Evolutionary conservation across 2,888 invertebrate species (phyloP).

Genomic region (Diogma glabrata): DNA sequence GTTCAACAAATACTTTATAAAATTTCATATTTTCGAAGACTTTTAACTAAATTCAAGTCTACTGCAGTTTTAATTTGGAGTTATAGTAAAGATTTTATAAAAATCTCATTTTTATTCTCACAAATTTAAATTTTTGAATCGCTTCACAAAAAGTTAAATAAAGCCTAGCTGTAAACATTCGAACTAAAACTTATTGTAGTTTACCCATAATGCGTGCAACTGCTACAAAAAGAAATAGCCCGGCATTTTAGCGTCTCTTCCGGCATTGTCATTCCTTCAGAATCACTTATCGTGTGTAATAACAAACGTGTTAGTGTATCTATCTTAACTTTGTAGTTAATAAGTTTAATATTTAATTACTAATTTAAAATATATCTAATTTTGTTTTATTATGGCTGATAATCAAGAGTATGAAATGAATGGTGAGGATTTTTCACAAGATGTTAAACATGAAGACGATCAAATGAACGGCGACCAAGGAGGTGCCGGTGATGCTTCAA

Average conservation of each 20-base stretch:
- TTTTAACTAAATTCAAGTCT: no score
- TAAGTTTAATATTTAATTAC: conserved; percentile 3
- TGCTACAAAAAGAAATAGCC: neutral
- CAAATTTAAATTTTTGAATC: no score
- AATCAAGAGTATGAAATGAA: conserved; percentile 58
- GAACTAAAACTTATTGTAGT: neutral
- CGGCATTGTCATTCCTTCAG: conserved; percentile 23
- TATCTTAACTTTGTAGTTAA: conserved; percentile 8
- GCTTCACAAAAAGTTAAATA: no score
- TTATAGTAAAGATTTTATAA: no score
- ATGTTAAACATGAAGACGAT: conserved; percentile 54
- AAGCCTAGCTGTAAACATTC: neutral
- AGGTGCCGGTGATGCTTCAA: conserved; percentile 29
- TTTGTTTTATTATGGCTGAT: conserved; percentile 38
- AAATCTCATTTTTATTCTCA: no score
- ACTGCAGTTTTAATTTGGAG: no score
- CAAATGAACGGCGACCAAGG: conserved; percentile 44
- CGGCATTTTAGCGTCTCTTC: conserved; percentile 30
- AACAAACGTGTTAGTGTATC: conserved; percentile 10
- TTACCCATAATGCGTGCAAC: conserved; percentile 6
- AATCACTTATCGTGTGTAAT: conserved; percentile 10
- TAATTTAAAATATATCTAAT: conserved; percentile 1
- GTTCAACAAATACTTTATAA: no score
- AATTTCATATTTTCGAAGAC: no score
- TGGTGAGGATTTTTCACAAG: conserved; percentile 70